phyloP scores from a whole-genome alignment of 2,797 vertebrate genomes.

The Adrianichthys oophorus region DNA sequence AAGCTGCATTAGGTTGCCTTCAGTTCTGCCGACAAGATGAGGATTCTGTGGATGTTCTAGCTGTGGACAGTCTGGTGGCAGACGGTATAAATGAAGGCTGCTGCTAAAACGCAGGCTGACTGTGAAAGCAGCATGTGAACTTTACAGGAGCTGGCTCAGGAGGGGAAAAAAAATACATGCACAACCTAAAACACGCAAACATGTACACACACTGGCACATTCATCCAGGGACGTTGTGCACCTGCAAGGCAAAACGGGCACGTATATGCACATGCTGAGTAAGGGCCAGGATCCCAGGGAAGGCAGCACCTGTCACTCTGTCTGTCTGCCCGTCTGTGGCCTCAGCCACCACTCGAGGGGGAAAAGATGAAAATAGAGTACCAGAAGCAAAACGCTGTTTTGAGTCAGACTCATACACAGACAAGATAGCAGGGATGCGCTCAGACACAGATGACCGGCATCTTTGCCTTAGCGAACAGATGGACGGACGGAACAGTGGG shows the following conservation, averaged over 20 bases:
- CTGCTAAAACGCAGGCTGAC: slow-evolving; percentile 59
- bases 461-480: slow-evolving; percentile 28
- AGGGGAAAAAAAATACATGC: slow-evolving; percentile 22
- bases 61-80: slow-evolving; percentile 42
- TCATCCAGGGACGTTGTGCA: slow-evolving; percentile 1
- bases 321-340: slow-evolving; percentile 4
- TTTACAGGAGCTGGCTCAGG: slow-evolving; percentile 60
- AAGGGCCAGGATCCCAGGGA: slow-evolving; percentile 4
- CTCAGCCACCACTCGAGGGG: slow-evolving; percentile 5
- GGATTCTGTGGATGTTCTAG: slow-evolving; percentile 32
- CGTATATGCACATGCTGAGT: neutral
- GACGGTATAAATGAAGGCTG: slow-evolving; percentile 67
- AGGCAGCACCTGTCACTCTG: slow-evolving; percentile 27
- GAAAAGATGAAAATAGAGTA: slow-evolving; percentile 7
- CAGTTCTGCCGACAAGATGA: slow-evolving; percentile 8
- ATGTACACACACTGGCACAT: slow-evolving; percentile 3
- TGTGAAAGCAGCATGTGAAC: slow-evolving; percentile 60
- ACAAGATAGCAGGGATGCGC: slow-evolving; percentile 6
- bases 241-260: slow-evolving; percentile 8
- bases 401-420: neutral
- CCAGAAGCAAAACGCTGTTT: slow-evolving; percentile 16
- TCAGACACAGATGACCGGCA: slow-evolving; percentile 12
- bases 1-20: slow-evolving; percentile 3
- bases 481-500: slow-evolving; percentile 20
- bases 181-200: slow-evolving; percentile 3